phyloP scores from a whole-genome alignment of 2,113 vertebrate genomes.

The Mixornis gularis region DNA sequence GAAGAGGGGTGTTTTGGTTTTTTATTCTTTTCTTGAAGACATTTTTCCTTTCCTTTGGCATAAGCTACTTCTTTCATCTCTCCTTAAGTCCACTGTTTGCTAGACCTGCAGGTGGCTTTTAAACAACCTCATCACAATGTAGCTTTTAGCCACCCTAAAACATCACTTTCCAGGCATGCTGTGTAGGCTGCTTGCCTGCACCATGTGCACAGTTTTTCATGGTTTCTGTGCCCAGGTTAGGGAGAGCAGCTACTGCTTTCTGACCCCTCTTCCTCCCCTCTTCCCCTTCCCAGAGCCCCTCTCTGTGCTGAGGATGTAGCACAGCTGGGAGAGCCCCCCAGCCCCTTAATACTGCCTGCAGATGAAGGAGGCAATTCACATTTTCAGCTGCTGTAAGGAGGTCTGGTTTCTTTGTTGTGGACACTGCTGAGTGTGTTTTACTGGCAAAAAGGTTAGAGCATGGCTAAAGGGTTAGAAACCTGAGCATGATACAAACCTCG shows the following conservation, averaged over 20 bases:
- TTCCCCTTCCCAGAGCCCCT: neutral
- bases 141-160: neutral
- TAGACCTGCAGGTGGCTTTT: neutral
- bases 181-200: neutral
- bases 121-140: neutral
- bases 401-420: neutral
- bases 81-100: neutral
- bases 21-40: neutral
- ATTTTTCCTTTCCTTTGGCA: neutral
- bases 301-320: neutral
- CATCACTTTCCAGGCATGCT: neutral
- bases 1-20: neutral
- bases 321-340: rapidly evolving
- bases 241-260: neutral
- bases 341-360: neutral
- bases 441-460: neutral
- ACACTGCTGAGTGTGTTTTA: neutral
- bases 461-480: neutral
- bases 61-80: neutral
- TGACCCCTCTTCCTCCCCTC: neutral
- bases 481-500: neutral
- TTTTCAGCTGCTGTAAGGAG: neutral
- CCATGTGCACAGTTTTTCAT: neutral
- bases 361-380: neutral
- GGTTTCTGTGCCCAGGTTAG: neutral